Evolutionary conservation across 2,113 vertebrate species (phyloP), one percentile per base, ranked within the genome.

Genomic region (Cranoglanis bouderius): DNA sequence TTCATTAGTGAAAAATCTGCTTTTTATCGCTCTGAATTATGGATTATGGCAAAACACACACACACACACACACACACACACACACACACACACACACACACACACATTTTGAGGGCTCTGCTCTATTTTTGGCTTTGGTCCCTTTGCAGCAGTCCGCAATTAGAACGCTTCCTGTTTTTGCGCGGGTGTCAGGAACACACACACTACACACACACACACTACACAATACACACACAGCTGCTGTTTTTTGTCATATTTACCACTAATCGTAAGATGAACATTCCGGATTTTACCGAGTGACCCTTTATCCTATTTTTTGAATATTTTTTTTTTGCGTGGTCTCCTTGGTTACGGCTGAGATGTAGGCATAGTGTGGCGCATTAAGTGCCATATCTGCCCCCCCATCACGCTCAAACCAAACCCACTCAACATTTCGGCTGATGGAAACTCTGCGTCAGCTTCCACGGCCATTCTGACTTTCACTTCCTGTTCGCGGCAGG

Each of bases 121-220:
- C 32, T 88, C 88, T 85, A 85, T 89, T 70, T 86, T 86, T 74
- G 51, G 21, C 43, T 89, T 89, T 72, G 21, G 63, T 89, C 63
- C 9, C 18, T 87, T 86, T 78, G 81, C 67, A 89, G 81, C 63
- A 85, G 81, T 89, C 85, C 84, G n/a, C 90, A 87, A 72, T 70
- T 87, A 70, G 78, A 83, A 67, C 84, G 38, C 90, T 90, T 86
- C 32, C 32, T 86, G 77, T 89, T 88, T 53, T 86, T 82, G 63
- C 84, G 84, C 18, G 43, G 29, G 38, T 38, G 65, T 49, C 49
- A 75, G 51, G 43, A 43, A 35, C 59, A 18, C 74, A 32, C 77
- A 38, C 77, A 65, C 85, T n/a, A 81, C 72, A 84, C 40, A 35
- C 29, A 35, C 51, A 24, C 51, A 26, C 40, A 80, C 74, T n/a